A percentile compares a stretch with the other conserved stretches of the same genome.
Evolutionary conservation across 2,113 vertebrate species (phyloP).

Genomic region (Aramus guarauna): DNA sequence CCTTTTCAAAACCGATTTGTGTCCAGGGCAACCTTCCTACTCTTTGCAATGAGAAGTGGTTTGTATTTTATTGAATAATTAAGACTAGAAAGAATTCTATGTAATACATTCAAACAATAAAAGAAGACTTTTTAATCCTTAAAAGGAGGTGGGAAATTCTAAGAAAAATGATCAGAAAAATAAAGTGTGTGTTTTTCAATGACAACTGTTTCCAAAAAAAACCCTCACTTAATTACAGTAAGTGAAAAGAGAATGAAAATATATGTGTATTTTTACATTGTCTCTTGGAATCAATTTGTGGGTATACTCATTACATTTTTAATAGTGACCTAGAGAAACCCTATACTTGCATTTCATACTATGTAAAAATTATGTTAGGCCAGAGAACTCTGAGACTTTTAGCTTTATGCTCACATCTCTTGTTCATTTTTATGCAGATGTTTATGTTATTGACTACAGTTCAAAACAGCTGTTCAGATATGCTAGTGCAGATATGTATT

Average conservation of each 20-base stretch:
- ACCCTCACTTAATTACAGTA: not conserved
- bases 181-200: not conserved
- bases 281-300: not conserved
- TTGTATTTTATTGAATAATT: not conserved
- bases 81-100: not conserved
- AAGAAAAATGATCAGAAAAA: not conserved
- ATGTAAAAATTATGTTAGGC: not conserved
- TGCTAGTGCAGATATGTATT: not conserved
- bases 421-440: not conserved
- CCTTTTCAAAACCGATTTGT: not conserved
- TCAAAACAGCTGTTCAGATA: not conserved
- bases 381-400: not conserved
- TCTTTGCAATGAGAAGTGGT: not conserved
- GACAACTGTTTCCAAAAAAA: not conserved
- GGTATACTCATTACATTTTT: not conserved
- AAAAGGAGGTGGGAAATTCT: not conserved
- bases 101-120: not conserved
- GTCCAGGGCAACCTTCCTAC: not conserved
- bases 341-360: not conserved
- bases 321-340: not conserved
- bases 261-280: not conserved
- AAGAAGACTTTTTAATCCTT: not conserved
- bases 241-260: not conserved
- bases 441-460: not conserved
- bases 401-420: not conserved